Base-by-base conservation (phyloP, 2,113 vertebrate species). In the Aepyceros melampus region DNA sequence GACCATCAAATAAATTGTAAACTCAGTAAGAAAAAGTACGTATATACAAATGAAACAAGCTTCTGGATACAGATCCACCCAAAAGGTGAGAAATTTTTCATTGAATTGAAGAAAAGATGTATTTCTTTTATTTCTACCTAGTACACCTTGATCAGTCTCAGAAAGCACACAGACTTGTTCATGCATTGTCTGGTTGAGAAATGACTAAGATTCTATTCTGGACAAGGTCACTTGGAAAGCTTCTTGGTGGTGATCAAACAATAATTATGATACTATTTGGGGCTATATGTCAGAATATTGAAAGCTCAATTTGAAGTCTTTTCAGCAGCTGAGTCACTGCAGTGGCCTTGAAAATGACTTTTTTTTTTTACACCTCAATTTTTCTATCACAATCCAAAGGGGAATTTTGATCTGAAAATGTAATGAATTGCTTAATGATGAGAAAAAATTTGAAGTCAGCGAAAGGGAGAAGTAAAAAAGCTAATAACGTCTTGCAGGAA, bases 191-290 rank as follows among this genome's bases (percentile, higher is more conserved):
- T 96, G 56, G 82, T 98, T 93, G 93, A 94, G 86, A 96, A 94
- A 96, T 97, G 87, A 97, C 76, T 96, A 89, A 90, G 21, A 71
- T 29, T 96, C 47, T 86, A 29, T 96, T 98, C 36, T 97, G 92
- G 43, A 90, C 49, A 33, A 51, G 84, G 88, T 91, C 67, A 56
- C 55, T 82, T 78, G 55, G 36, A 53, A 82, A 40, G 27, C 21
- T 17, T 60, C n/a, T 33, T n/a, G 25, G 47, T 27, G 33, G 51
- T 86, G 62, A n/a, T 92, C 67, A 93, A 67, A 87, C 84, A 95
- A 76, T 94, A 96, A 97, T 95, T 92, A 81, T 94, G 93, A 94
- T 86, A 84, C 81, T 97, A 47, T 83, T 90, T 95, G 29, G 58
- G 55, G 29, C 33, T 83, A 19, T 95, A 71, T 89, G 71, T 92